Conservation (phyloP, 2,113 vertebrate species). For the Pseudopodoces humilis region DNA sequence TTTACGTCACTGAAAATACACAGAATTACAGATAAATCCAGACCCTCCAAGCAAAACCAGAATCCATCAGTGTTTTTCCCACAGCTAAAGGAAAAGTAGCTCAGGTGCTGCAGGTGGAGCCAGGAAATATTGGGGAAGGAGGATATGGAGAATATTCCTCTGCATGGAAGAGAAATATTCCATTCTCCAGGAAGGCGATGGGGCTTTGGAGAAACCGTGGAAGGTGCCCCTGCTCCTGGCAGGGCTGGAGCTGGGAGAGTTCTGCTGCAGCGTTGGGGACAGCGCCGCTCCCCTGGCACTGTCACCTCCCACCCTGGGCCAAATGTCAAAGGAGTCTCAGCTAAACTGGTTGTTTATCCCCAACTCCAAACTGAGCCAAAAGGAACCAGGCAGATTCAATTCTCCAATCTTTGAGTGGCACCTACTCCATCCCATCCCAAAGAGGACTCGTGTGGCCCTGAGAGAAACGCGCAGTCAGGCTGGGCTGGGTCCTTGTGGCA, state of each 20-base stretch:
- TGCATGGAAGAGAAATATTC: background rate
- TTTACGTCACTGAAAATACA: constrained; percentile 6
- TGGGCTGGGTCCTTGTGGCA: background rate
- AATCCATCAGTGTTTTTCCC: background rate
- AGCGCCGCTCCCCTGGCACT: background rate
- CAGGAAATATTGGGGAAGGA: background rate
- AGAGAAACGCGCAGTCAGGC: background rate
- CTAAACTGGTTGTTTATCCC: background rate
- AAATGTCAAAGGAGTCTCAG: background rate
- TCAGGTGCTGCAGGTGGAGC: background rate
- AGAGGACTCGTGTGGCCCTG: accelerated
- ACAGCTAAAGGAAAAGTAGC: background rate
- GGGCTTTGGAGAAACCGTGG: background rate
- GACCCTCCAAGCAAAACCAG: background rate
- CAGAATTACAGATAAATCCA: background rate
- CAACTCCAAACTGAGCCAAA: background rate
- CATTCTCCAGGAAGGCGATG: background rate
- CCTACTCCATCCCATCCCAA: background rate
- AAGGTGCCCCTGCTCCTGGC: background rate
- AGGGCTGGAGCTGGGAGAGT: background rate
- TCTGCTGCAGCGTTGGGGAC: background rate
- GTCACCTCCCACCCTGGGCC: background rate
- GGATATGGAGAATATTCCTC: background rate
- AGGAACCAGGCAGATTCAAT: background rate
- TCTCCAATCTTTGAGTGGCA: background rate